phyloP scores from a whole-genome alignment of 2,888 invertebrate species.

The Argyra leucocephala region DNA sequence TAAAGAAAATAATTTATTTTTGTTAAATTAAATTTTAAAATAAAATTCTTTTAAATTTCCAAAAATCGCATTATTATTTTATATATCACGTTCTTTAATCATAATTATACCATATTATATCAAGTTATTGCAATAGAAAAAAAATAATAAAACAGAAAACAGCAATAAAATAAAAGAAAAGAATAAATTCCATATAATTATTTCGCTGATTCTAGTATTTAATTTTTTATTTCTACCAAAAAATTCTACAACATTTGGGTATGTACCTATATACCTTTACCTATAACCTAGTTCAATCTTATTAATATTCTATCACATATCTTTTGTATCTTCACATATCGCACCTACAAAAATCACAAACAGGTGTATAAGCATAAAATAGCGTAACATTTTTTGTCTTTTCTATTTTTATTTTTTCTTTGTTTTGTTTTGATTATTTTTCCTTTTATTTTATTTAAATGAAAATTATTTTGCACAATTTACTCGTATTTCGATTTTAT shows the following conservation, averaged over 20 bases:
- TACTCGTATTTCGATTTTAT: slow-evolving; percentile 1
- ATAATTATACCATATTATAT: background rate
- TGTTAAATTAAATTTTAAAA: no score
- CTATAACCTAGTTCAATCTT: background rate
- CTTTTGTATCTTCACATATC: background rate
- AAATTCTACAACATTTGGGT: background rate
- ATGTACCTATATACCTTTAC: background rate
- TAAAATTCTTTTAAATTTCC: no score
- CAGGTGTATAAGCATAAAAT: background rate
- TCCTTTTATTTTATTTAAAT: background rate
- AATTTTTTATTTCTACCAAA: no score
- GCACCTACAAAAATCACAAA: background rate
- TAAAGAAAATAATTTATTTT: no score
- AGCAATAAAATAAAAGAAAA: background rate
- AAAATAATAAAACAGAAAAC: background rate
- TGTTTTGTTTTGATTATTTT: background rate
- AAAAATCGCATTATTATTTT: no score
- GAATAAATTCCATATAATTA: background rate
- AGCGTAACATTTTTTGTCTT: background rate
- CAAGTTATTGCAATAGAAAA: background rate
- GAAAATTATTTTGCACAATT: slow-evolving; percentile 6
- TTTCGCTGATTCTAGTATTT: background rate
- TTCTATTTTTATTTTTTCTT: background rate
- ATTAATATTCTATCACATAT: background rate
- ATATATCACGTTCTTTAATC: background rate